Base-by-base conservation (phyloP, 2,797 vertebrate genomes). In the Amblyraja radiata region DNA sequence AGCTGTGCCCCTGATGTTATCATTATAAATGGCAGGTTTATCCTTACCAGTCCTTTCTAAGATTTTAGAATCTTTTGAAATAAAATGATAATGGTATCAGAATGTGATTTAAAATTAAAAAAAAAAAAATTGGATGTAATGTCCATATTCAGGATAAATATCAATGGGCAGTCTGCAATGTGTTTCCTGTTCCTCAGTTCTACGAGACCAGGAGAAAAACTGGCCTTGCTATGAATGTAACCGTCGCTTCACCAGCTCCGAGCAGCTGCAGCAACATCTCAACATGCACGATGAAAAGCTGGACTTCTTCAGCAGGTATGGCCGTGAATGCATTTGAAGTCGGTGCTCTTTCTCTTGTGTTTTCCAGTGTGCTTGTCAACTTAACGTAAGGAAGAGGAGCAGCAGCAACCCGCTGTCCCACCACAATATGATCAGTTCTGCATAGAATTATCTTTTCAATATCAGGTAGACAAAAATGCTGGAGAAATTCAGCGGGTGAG, bases 161-260 rank as follows among this genome's bases (percentile, higher is more conserved):
- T 68, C 1, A 88, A 36, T 88, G 84, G 28, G n/a, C 71, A 73
- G 71, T 73, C 71, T 18, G 10, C n/a, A 80, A 32, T 32, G n/a
- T 54, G 46, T 54, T 54, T 54, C 46, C 80, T 79, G 79, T 74
- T 93, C n/a, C 74, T 0, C 94, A 99, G 99, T 98, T 92, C 97
- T 99, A 90, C 96, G 98, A 93, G 99, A 99, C 79, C 98, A 99
- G 94, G 99, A 99, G 95, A 99, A 98, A 96, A 99, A 99, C 94
- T 99, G 99, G 99, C 99, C 99, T 0, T 99, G 99, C 94, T 99
- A 98, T 0, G 99, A 99, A 94, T 99, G 99, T 93, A 99, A 98
- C 94, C 97, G 98, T 0, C 98, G 99, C 28, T 99, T 99, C 93
- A 96, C 98, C 96, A 99, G 98, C 96, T 99, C 98, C 0, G 98